Base-by-base conservation (phyloP, 1,140 invertebrate genomes). In the Megathymus violae region DNA sequence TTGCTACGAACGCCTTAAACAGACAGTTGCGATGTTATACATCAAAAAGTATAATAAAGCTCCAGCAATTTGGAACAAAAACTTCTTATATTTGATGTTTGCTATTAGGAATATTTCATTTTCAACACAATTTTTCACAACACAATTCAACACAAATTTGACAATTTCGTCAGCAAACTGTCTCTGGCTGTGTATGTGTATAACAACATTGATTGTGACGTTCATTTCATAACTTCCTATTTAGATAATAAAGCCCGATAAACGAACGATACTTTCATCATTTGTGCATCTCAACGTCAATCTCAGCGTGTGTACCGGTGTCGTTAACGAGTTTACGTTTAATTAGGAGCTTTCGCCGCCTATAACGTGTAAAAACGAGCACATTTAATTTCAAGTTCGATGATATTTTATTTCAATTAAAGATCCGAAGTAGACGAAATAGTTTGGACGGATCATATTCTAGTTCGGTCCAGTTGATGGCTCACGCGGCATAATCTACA, bases 161-260 rank as follows among this genome's bases (percentile, higher is more conserved):
- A 58, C 25, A 62, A 48, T 65, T 59, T 64, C 69, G 60, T 71
- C 69, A 69, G 36, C 56, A 34, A 58, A 56, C 62, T 67, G 71
- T 67, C 72, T 64, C 46, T 64, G 62, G 76, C 67, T 64, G 27
- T 7, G 27, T 31, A 4, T 31, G 27, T 31, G 9, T 1, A 31
- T 31, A 31, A 31, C 3, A 31, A 31, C 27, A 31, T 31, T 9
- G 4, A 31, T 44, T 64, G 65, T 77, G 82, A 85, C 80, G 81
- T 80, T 63, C 41, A 73, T 78, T 80, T 75, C 67, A 74, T 80
- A 80, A 84, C 73, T 74, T 76, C 67, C 68, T 71, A 80, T 76
- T 80, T 74, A 82, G 71, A 84, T 82, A 81, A 80, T 74, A 79
- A 74, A 69, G 22, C 19, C 69, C 64, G 78, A 80, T 81, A 80